Conservation (phyloP, 2,888 invertebrate genomes). For the Proisotoma minuta region DNA sequence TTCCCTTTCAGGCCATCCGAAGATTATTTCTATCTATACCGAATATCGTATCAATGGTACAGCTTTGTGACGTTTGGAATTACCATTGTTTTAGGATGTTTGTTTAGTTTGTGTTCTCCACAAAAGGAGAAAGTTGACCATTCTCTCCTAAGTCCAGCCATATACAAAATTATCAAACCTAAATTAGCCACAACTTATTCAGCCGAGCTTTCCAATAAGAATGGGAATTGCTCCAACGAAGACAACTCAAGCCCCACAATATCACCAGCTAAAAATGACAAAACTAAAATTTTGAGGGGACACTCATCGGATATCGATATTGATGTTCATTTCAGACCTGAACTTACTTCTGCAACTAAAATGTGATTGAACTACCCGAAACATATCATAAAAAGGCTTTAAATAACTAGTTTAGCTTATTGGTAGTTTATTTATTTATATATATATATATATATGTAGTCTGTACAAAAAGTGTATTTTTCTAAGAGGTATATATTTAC, state of each 20-base stretch:
- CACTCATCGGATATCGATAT: too few species aligned
- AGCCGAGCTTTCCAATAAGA: background rate
- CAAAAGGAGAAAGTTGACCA: slow-evolving; percentile 34
- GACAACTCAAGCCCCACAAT: background rate
- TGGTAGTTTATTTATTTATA: too few species aligned
- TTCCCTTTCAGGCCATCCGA: slow-evolving; percentile 23
- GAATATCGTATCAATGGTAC: slow-evolving; percentile 55
- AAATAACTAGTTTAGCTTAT: too few species aligned
- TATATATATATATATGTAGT: too few species aligned
- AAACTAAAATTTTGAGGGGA: too few species aligned
- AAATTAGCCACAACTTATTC: background rate
- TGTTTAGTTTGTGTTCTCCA: slow-evolving; percentile 40
- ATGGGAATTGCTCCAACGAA: background rate
- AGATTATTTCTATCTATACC: slow-evolving; percentile 49
- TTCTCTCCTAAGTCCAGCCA: slow-evolving; percentile 38
- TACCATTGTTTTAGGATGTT: slow-evolving; percentile 37
- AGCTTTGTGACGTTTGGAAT: slow-evolving; percentile 51
- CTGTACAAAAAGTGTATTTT: slow-evolving; percentile 8
- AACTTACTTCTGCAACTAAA: too few species aligned
- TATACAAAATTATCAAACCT: slow-evolving; percentile 23
- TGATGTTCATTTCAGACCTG: too few species aligned
- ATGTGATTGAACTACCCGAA: too few species aligned
- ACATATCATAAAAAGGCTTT: too few species aligned
- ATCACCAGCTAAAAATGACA: too few species aligned
- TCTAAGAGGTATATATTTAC: slow-evolving; percentile 11